phyloP scores from a whole-genome alignment of 2,888 invertebrate genomes.

The Mycalesis mineus region DNA sequence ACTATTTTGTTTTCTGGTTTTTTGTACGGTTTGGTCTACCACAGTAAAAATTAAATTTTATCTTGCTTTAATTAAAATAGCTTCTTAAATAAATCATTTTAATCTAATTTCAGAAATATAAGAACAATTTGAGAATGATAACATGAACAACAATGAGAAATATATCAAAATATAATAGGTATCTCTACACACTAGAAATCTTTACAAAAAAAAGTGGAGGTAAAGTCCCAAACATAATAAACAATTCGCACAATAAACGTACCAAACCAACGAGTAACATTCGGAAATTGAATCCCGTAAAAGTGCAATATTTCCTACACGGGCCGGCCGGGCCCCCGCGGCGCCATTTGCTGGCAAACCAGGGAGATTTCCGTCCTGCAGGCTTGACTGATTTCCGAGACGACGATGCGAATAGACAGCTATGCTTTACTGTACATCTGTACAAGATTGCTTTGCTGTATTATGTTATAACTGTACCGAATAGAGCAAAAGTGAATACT shows the following conservation, averaged over 20 bases:
- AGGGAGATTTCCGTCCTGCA: conserved; percentile 49
- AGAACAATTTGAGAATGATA: too few relatives aligned
- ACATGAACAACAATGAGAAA: too few relatives aligned
- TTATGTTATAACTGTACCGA: too few relatives aligned
- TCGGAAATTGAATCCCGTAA: conserved; percentile 40
- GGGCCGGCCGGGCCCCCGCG: conserved; percentile 40
- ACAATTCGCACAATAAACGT: conserved; percentile 20
- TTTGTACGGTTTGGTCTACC: too few relatives aligned
- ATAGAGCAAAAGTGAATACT: too few relatives aligned
- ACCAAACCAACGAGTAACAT: not conserved
- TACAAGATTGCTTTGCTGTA: not conserved
- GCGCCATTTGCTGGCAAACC: conserved; percentile 60
- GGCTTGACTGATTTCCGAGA: conserved; percentile 38
- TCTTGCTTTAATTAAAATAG: too few relatives aligned
- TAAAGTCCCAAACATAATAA: conserved; percentile 10
- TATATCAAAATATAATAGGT: not conserved
- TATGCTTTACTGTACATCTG: not conserved
- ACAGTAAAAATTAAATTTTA: too few relatives aligned
- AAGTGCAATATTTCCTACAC: conserved; percentile 38
- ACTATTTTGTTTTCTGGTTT: too few relatives aligned
- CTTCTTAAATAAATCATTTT: too few relatives aligned
- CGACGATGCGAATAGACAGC: conserved; percentile 25
- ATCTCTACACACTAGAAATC: not conserved
- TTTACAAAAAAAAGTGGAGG: not conserved
- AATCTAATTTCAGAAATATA: too few relatives aligned